Evolutionary conservation across 1,140 invertebrate species (phyloP).

Genomic region (Agrilus planipennis): DNA sequence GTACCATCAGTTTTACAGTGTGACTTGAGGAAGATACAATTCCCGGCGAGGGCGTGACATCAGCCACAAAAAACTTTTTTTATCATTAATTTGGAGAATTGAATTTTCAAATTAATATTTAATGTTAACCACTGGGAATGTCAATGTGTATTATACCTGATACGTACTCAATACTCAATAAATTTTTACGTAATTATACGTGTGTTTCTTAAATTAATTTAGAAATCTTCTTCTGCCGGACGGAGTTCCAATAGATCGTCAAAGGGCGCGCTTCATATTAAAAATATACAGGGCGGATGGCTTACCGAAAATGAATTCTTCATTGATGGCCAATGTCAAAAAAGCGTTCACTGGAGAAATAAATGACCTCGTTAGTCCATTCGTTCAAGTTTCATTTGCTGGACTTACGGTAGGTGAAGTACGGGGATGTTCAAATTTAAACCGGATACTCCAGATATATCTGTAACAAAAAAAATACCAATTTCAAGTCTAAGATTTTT

Average conservation of each 20-base stretch:
- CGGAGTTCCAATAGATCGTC: constrained; percentile 71
- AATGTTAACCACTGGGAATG: neutral
- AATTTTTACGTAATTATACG: neutral
- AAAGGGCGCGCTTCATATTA: constrained; percentile 68
- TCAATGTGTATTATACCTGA: neutral
- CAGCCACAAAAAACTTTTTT: neutral
- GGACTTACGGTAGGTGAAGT: constrained; percentile 60
- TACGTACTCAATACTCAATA: neutral
- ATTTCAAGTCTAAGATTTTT: no score
- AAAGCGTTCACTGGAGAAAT: constrained; percentile 77
- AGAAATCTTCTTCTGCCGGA: constrained; percentile 78
- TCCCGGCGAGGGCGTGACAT: neutral
- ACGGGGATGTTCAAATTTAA: neutral
- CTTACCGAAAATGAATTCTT: constrained; percentile 81
- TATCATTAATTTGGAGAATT: neutral
- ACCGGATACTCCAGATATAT: neutral
- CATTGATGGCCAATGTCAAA: constrained; percentile 78
- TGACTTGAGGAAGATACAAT: no score
- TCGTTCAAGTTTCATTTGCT: constrained; percentile 78
- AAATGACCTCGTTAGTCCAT: constrained; percentile 76
- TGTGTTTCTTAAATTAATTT: constrained; percentile 13
- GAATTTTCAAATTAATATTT: no score
- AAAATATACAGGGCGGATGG: constrained; percentile 77
- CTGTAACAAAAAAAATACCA: neutral
- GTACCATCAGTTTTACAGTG: no score